Percentiles rank a stretch among this genome's conserved stretches.
These are phyloP conservation scores for Athripsodes cinereus DNA, from an alignment of 2,888 invertebrate genomes.

Conservation along the genomic window DNA sequence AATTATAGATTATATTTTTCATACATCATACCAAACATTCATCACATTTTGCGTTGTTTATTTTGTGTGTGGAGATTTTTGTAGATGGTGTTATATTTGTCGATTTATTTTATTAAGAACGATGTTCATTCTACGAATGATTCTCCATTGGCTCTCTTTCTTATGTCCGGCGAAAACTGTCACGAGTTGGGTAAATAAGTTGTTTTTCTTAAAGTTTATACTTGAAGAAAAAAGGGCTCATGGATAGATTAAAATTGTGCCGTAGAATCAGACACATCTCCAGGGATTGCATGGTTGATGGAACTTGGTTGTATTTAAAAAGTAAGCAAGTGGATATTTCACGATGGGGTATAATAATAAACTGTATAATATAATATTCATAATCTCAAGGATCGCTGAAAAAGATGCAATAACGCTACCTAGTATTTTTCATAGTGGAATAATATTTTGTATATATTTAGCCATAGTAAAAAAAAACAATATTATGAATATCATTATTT, in stretches of 20 bases:
- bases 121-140: too few species aligned
- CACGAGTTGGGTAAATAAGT: slow-evolving; percentile 6
- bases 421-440: not conserved
- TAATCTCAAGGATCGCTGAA: not conserved
- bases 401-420: not conserved
- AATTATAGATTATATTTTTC: not conserved
- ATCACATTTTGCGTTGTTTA: not conserved
- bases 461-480: not conserved
- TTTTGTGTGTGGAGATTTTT: too few species aligned
- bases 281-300: too few species aligned
- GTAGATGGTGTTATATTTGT: too few species aligned
- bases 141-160: too few species aligned
- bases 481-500: not conserved
- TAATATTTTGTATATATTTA: not conserved
- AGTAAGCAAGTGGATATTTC: too few species aligned
- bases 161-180: not conserved
- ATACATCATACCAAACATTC: not conserved
- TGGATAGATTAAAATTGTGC: not conserved
- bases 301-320: too few species aligned
- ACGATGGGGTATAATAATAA: too few species aligned
- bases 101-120: too few species aligned
- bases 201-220: slow-evolving; percentile 3
- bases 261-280: not conserved
- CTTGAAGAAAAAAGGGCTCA: slow-evolving; percentile 1
- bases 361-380: not conserved